Percentiles rank a stretch among this genome's conserved stretches.
Evolutionary conservation across 1,140 invertebrate species (phyloP).

Genomic region (Rhopalosiphum maidis): DNA sequence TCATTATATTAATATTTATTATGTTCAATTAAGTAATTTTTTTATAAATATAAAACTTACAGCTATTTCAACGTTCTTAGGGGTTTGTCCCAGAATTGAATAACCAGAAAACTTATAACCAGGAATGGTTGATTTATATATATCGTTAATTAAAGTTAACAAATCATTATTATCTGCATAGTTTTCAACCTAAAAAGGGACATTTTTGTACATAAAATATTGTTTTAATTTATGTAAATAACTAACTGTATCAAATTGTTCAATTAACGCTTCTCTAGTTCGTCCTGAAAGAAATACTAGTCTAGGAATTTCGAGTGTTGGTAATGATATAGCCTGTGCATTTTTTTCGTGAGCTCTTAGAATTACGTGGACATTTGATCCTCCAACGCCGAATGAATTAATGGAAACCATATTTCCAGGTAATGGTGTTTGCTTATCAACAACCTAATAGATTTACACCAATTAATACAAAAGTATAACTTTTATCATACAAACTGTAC

Average conservation of each 20-base stretch:
- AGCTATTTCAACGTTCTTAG: conserved; percentile 24
- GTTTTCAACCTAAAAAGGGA: conserved; percentile 17
- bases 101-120: conserved; percentile 70
- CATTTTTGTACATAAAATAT: too few species aligned
- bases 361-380: conserved; percentile 70
- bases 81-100: conserved; percentile 67
- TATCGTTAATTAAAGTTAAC: conserved; percentile 63
- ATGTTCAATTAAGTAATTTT: neutral
- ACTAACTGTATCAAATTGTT: conserved; percentile 55
- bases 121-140: conserved; percentile 41
- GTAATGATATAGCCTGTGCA: conserved; percentile 31
- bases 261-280: conserved; percentile 54
- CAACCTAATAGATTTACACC: conserved; percentile 63
- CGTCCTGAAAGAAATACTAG: conserved; percentile 60
- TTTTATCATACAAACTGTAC: neutral
- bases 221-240: neutral
- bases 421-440: conserved; percentile 66
- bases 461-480: neutral
- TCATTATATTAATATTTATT: neutral
- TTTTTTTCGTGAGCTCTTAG: conserved; percentile 62
- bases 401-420: conserved; percentile 65
- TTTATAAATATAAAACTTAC: neutral
- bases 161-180: conserved; percentile 23
- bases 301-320: conserved; percentile 60
- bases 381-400: conserved; percentile 72